A percentile compares a stretch with the other conserved stretches of the same genome.
Conservation (phyloP, 2,113 vertebrate genomes). For the Pseudois nayaur region DNA sequence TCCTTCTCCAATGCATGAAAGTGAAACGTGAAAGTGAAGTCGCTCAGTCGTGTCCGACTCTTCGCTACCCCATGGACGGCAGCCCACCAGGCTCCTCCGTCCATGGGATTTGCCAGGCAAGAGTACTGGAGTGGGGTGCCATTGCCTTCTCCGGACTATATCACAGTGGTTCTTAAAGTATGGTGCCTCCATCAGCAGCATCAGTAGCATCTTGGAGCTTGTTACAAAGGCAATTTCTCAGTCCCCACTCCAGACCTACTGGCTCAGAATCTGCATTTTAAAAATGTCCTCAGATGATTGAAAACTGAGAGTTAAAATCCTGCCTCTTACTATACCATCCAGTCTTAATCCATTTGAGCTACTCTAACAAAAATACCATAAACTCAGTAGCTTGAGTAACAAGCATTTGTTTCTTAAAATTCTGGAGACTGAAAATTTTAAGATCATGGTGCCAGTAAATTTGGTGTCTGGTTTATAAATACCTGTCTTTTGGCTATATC, state of each 20-base stretch:
- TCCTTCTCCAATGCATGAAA: too few relatives aligned
- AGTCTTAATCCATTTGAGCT: background rate
- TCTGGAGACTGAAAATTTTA: background rate
- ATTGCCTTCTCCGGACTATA: background rate
- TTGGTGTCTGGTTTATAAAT: background rate
- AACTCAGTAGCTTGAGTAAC: background rate
- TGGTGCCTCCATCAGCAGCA: background rate
- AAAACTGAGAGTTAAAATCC: background rate
- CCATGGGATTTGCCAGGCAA: too few relatives aligned
- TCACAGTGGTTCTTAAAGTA: background rate
- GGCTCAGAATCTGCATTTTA: background rate
- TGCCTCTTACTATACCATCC: background rate
- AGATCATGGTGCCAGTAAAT: background rate
- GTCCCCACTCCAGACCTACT: background rate
- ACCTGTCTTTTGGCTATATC: background rate
- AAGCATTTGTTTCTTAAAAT: background rate
- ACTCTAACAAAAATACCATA: background rate
- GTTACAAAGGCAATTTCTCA: background rate
- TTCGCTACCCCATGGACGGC: too few relatives aligned
- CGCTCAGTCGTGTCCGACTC: too few relatives aligned
- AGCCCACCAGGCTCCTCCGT: too few relatives aligned
- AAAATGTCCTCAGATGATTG: background rate
- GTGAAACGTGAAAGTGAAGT: too few relatives aligned
- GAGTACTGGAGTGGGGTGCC: too few relatives aligned
- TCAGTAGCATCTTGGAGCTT: background rate